These are phyloP conservation scores for Heliconius erato DNA, from an alignment of 2,888 invertebrate genomes.

Conservation along the genomic window DNA sequence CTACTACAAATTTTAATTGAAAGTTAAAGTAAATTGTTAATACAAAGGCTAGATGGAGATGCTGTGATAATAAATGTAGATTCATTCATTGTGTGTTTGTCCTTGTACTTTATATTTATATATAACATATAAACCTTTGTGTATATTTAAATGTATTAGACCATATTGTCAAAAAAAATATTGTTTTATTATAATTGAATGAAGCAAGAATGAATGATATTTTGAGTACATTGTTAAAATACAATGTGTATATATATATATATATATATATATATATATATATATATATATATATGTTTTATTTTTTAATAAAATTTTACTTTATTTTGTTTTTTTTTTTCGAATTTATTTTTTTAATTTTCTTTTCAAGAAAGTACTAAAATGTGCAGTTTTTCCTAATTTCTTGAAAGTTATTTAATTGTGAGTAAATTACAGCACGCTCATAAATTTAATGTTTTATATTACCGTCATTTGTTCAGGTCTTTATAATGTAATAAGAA, in stretches of 20 bases:
- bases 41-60: conserved; percentile 63
- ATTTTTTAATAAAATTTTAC: no score
- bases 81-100: conserved; percentile 27
- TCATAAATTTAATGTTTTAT: no score
- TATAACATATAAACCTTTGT: conserved; percentile 1
- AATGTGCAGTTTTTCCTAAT: no score
- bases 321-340: no score
- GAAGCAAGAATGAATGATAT: background rate
- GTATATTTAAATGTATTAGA: background rate
- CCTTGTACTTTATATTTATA: background rate
- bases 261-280: no score
- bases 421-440: no score
- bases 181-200: background rate
- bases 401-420: no score
- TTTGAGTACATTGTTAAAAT: background rate
- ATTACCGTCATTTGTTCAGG: no score
- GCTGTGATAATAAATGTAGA: conserved; percentile 76
- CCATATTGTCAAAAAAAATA: background rate
- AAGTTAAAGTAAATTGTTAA: conserved; percentile 46
- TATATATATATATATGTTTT: no score
- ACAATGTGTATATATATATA: no score
- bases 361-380: no score
- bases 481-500: conserved; percentile 46
- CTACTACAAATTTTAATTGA: background rate
- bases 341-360: no score